Percentiles rank a stretch among this genome's conserved stretches.
Evolutionary conservation across 53 echinoderm and acorn worm species (phyloP).

Genomic region (Arbacia lixula): DNA sequence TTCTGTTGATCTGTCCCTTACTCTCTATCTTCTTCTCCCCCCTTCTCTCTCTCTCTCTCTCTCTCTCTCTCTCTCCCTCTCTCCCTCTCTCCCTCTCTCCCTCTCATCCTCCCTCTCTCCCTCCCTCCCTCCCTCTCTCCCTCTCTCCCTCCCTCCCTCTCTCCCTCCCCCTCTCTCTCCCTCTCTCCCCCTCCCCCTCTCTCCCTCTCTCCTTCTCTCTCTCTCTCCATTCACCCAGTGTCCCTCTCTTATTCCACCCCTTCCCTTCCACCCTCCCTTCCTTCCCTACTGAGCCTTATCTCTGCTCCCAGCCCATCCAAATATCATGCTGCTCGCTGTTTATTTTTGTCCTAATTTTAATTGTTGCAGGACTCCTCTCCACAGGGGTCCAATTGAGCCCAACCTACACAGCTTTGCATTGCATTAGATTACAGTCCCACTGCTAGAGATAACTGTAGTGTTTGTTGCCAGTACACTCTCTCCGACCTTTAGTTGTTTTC

Average conservation of each 20-base stretch:
- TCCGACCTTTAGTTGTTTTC: conserved; percentile 32
- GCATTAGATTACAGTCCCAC: conserved; percentile 23
- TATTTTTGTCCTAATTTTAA: conserved; percentile 50
- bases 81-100: neutral
- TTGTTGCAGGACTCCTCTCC: conserved; percentile 18
- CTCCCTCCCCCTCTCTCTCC: neutral
- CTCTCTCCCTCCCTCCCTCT: neutral
- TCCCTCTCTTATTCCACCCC: neutral
- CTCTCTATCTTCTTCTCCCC: neutral
- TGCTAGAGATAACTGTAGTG: neutral
- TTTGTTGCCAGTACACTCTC: neutral
- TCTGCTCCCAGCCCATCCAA: neutral
- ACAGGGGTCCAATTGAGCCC: conserved; percentile 27
- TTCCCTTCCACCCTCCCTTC: neutral
- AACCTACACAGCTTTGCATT: no score
- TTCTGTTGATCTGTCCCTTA: neutral
- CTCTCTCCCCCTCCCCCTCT: neutral
- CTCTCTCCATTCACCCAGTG: neutral
- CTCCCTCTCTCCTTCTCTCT: neutral
- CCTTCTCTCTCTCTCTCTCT: neutral
- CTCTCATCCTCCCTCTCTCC: neutral
- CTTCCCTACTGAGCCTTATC: neutral
- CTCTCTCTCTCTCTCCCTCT: neutral
- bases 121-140: neutral
- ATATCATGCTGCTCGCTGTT: conserved; percentile 29